Evolutionary conservation across 2,113 vertebrate genomes (phyloP), one percentile per base, ranked within the genome.

Genomic region (Sterna hirundo): DNA sequence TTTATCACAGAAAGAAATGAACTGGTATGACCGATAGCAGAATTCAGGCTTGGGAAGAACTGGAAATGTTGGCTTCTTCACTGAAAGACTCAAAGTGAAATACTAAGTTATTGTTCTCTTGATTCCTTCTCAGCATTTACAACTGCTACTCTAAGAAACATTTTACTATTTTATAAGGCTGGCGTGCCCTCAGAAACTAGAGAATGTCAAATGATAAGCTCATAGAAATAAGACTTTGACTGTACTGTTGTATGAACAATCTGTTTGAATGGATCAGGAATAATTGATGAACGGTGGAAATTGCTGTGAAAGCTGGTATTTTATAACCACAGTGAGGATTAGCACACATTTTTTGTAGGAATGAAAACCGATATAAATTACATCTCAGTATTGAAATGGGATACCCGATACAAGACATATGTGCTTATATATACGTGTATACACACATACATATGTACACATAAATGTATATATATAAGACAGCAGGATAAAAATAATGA

Each of bases 231-330:
- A 89, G 80, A 52, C 54, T 85, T 79, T 60, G 23, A 51, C 51
- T 80, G 22, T 47, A 46, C 21, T 66, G 19, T 44, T 76, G 7
- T 30, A 42, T 6, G 55, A 94, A 38, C 51, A 29, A 12, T 47
- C 34, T 71, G 7, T 70, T 85, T 68, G 44, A 95, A 61, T 2
- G 26, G 61, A 60, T 84, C 72, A 89, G 65, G 49, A 95, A 92
- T 91, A 93, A 88, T 44, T 75, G 57, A 93, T 93, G 58, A 82
- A 61, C 61, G 19, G 55, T 93, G 64, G 54, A 94, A 88, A 83
- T 81, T 81, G 64, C 58, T 85, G n/a, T 32, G 38, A 81, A 64
- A 88, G 12, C 8, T 58, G 23, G 2, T 90, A 49, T 83, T 95
- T 86, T 70, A 52, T 83, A 91, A 81, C 20, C 10, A 11, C 47